Base-by-base conservation (phyloP, 2,113 vertebrate genomes). In the Ctenodactylus gundi region DNA sequence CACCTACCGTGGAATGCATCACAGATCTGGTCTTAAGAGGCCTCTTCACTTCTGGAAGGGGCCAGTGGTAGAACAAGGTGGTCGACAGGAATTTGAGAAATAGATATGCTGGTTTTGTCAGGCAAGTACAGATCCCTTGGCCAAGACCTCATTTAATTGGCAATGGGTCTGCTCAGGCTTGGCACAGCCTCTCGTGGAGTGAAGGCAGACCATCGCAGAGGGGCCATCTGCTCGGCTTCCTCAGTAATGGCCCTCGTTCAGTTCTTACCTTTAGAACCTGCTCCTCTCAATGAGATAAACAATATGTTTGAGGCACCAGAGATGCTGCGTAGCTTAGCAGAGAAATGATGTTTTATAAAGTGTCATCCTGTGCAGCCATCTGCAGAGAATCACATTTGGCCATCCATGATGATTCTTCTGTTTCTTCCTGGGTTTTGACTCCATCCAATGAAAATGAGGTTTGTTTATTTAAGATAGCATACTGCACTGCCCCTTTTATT, bases 251-350 rank as follows among this genome's bases (percentile, higher is more conserved):
- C 93, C 83, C 75, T 70, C 64, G 21, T 92, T 96, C 91, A 95
- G 90, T 91, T 92, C 70, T 95, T 92, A 97, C 97, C 96, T 97
- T 95, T 94, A 94, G 96, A 94, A 95, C 90, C 68, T 90, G 82
- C n/a, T 82, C 55, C 80, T 96, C 67, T 95, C 77, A 58, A 76
- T 88, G 94, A 97, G 73, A 70, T 88, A 90, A 96, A 95, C 94
- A 97, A 85, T 96, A 95, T 97, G 96, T 89, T 89, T 89, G 64
- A 13, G 27, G 46, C 65, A 95, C 36, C 17, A 96, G 86, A 81
- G 65, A 34, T 80, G 41, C 46, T 96, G 62, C 75, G 85, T 49
- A 89, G 65, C 88, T 96, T 95, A 93, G 62, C 36, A 95, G 78
- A 96, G 58, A 91, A 97, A 73, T 0, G 0, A 0, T 68, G 17